A percentile compares a stretch with the other conserved stretches of the same genome.
Evolutionary conservation across 2,113 vertebrate species (phyloP).

Genomic region (Vimba vimba): DNA sequence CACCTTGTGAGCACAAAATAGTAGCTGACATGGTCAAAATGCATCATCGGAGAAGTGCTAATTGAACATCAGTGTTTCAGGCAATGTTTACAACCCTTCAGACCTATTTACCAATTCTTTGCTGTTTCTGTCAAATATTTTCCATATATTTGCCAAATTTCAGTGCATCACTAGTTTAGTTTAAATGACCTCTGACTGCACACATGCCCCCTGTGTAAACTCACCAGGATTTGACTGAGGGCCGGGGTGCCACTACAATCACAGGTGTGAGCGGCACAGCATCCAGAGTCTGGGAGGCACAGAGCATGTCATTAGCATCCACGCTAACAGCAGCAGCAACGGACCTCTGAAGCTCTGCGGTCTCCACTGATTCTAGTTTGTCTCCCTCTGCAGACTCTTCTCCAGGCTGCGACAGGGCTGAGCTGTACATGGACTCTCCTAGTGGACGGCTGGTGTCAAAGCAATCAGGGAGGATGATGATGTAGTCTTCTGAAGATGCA

Average conservation of each 20-base stretch:
- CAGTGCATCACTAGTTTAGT: not conserved
- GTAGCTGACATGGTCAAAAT: not conserved
- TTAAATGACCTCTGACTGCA: not conserved
- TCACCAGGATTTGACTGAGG: slow-evolving; percentile 61
- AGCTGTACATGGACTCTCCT: slow-evolving; percentile 93
- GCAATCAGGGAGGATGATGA: slow-evolving; percentile 93
- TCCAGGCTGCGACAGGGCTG: slow-evolving; percentile 88
- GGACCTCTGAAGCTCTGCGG: not conserved
- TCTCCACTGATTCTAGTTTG: slow-evolving; percentile 39
- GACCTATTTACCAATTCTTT: not conserved
- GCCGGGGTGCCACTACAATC: slow-evolving; percentile 61
- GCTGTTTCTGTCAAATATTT: not conserved
- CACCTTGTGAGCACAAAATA: too few relatives aligned
- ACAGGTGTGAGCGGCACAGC: slow-evolving; percentile 79
- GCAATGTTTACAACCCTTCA: not conserved
- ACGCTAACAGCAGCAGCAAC: slow-evolving; percentile 48
- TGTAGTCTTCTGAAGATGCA: slow-evolving; percentile 91
- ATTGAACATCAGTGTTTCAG: not conserved
- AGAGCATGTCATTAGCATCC: slow-evolving; percentile 75
- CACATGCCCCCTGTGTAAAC: not conserved
- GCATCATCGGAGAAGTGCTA: not conserved
- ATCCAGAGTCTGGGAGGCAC: slow-evolving; percentile 80
- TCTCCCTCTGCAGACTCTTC: slow-evolving; percentile 57
- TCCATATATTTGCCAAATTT: not conserved
- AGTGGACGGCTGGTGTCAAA: slow-evolving; percentile 94